Conservation (phyloP, 2,797 vertebrate species). For the Tragelaphus eurycerus region DNA sequence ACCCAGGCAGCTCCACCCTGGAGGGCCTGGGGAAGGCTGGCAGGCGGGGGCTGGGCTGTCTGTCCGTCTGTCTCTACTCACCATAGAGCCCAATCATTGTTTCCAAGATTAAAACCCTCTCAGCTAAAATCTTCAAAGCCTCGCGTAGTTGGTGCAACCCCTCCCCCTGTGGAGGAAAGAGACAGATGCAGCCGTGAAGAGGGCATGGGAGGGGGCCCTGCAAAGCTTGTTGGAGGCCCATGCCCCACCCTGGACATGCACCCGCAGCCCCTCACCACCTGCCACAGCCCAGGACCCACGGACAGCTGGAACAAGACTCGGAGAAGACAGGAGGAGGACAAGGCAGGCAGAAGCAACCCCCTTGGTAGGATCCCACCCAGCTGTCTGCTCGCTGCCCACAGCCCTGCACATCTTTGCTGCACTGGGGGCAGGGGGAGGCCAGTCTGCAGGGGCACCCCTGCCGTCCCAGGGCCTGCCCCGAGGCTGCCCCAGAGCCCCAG, state of each 20-base stretch:
- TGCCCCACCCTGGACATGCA: conserved; percentile 85
- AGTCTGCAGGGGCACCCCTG: background rate
- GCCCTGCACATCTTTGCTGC: background rate
- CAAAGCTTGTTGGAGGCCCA: conserved; percentile 58
- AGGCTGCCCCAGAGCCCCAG: background rate
- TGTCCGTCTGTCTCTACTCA: conserved; percentile 91
- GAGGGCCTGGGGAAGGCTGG: conserved; percentile 37
- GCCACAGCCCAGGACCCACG: conserved; percentile 47
- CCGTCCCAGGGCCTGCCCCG: background rate
- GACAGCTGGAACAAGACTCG: conserved; percentile 30
- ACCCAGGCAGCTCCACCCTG: conserved; percentile 15
- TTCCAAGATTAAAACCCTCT: conserved; percentile 99
- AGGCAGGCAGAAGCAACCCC: conserved; percentile 34
- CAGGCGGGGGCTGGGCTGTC: conserved; percentile 45
- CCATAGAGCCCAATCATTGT: conserved; percentile 99
- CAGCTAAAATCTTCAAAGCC: conserved; percentile 99
- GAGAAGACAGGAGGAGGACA: background rate
- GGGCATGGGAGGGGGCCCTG: conserved; percentile 63
- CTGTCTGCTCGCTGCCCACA: background rate
- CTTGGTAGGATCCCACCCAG: background rate
- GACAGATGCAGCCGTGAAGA: conserved; percentile 94
- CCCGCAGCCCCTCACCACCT: conserved; percentile 48
- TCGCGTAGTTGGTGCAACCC: conserved; percentile 99
- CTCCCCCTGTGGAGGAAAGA: conserved; percentile 98
- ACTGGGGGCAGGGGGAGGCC: too few species aligned